phyloP scores from a whole-genome alignment of 2,113 vertebrate genomes.

The Aspidoscelis tigris region DNA sequence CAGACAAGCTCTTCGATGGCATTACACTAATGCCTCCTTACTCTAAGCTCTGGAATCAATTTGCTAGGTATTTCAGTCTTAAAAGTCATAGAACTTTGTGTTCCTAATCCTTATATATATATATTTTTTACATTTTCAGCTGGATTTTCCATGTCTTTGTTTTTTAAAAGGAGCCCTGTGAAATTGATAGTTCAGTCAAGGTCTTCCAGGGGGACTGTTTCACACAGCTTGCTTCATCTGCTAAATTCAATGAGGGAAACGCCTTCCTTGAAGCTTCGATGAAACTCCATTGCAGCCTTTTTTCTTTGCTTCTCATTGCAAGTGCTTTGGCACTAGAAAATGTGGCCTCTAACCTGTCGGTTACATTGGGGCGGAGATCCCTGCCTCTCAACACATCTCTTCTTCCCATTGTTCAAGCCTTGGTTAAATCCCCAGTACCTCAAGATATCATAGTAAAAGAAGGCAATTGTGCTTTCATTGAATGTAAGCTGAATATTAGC shows the following conservation, averaged over 20 bases:
- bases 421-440: conserved; percentile 61
- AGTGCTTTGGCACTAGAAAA: conserved; percentile 69
- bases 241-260: conserved; percentile 62
- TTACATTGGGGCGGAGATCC: conserved; percentile 30
- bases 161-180: conserved; percentile 51
- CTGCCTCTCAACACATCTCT: conserved; percentile 66
- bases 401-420: conserved; percentile 50
- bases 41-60: conserved; percentile 17
- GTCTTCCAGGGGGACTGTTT: conserved; percentile 38
- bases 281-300: conserved; percentile 75
- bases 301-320: conserved; percentile 64
- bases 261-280: conserved; percentile 68
- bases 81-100: conserved; percentile 11
- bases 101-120: conserved; percentile 40
- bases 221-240: conserved; percentile 60
- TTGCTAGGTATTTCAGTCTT: conserved; percentile 49
- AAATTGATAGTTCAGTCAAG: conserved; percentile 50
- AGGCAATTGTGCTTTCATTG: conserved; percentile 82
- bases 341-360: conserved; percentile 62
- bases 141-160: conserved; percentile 52
- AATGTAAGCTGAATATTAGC: conserved; percentile 83
- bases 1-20: too few species aligned
- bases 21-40: too few species aligned
- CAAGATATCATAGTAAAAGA: conserved; percentile 84
- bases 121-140: conserved; percentile 66